Percentiles rank a stretch among this genome's conserved stretches.
Evolutionary conservation across 2,888 invertebrate genomes (phyloP).

Genomic region (Melipona bicolor): DNA sequence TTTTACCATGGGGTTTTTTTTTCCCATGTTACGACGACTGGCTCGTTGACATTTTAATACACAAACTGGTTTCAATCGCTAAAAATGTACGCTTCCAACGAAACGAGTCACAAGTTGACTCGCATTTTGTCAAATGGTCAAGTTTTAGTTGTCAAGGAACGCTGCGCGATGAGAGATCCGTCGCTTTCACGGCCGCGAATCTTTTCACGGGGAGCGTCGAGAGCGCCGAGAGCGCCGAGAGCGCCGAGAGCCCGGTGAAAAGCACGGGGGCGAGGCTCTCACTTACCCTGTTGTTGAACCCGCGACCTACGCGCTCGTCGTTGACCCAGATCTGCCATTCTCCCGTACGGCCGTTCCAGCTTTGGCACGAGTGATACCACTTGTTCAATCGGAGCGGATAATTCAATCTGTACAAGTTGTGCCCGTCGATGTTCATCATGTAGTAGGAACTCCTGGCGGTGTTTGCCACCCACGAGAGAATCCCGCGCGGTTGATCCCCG

Average conservation of each 20-base stretch:
- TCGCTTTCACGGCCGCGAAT: neutral
- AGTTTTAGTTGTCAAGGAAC: too few relatives aligned
- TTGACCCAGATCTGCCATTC: constrained; percentile 97
- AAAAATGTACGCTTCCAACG: too few relatives aligned
- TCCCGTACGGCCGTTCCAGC: constrained; percentile 95
- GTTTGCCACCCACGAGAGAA: constrained; percentile 92
- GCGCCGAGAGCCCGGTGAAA: neutral
- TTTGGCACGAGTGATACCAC: constrained; percentile 95
- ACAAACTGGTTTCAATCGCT: too few relatives aligned
- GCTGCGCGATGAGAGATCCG: too few relatives aligned
- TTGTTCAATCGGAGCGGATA: constrained; percentile 89
- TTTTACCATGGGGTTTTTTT: too few relatives aligned
- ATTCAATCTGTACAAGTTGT: constrained; percentile 91
- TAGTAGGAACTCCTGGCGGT: constrained; percentile 92
- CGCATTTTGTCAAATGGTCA: too few relatives aligned
- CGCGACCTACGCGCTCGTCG: constrained; percentile 93
- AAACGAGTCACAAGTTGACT: too few relatives aligned
- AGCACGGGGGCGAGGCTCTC: neutral
- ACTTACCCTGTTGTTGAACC: constrained; percentile 93
- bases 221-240: neutral
- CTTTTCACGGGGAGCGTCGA: neutral
- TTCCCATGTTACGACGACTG: too few relatives aligned
- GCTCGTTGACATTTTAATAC: too few relatives aligned
- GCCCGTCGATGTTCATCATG: constrained; percentile 92
- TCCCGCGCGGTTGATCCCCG: constrained; percentile 89